phyloP scores from a whole-genome alignment of 1,140 invertebrate species.

The Hycleus phaleratus region DNA sequence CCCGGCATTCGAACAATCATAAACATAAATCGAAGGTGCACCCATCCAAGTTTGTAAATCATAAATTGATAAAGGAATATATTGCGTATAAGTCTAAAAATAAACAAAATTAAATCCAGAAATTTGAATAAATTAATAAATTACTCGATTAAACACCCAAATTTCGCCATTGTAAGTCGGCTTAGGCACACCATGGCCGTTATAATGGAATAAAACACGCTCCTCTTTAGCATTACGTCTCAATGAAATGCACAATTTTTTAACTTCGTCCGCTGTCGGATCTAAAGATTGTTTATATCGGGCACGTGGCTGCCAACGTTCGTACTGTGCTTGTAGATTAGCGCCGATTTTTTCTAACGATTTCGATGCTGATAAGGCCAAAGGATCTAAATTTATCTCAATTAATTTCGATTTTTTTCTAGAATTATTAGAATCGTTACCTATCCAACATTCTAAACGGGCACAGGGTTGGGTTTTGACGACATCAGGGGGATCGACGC shows the following conservation, averaged over 20 bases:
- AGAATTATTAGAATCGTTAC: conserved; percentile 45
- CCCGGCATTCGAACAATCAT: conserved; percentile 97
- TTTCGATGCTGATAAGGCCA: conserved; percentile 83
- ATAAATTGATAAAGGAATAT: conserved; percentile 97
- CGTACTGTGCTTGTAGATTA: conserved; percentile 92
- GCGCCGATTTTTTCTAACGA: conserved; percentile 88
- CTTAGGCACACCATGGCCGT: conserved; percentile 97
- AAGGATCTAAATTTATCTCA: conserved; percentile 53
- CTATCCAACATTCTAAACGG: conserved; percentile 94
- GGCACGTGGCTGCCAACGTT: conserved; percentile 94
- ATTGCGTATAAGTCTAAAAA: conserved; percentile 88
- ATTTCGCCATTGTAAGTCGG: conserved; percentile 98
- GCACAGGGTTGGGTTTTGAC: conserved; percentile 96
- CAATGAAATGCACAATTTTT: conserved; percentile 90
- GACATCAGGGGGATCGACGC: conserved; percentile 97
- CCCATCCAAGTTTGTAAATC: conserved; percentile 99
- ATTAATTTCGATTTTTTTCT: background rate
- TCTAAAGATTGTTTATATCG: conserved; percentile 94
- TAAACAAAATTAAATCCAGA: background rate
- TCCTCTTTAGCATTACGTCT: conserved; percentile 98
- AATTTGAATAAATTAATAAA: conserved; percentile 7
- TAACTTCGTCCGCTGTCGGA: conserved; percentile 96
- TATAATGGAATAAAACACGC: conserved; percentile 97
- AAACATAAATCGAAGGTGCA: conserved; percentile 96
- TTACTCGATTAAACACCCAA: conserved; percentile 97